Conservation (phyloP, 2,113 vertebrate genomes). For the Myotis brandtii region DNA sequence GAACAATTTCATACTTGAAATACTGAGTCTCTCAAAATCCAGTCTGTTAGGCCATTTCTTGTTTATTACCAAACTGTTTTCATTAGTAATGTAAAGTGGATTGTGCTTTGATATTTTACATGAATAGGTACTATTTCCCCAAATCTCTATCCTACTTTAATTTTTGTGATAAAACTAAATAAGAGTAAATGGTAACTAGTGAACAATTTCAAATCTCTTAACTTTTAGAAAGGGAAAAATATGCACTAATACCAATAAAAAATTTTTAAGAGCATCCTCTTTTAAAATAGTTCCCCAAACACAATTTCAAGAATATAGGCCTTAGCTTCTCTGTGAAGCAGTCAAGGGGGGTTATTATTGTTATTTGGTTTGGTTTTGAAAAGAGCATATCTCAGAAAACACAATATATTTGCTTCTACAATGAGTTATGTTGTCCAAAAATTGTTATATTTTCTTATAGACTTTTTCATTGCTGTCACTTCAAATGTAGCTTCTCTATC, state of each 20-base stretch:
- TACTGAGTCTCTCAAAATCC: background rate
- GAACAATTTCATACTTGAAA: too few relatives aligned
- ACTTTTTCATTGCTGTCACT: background rate
- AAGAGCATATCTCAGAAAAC: background rate
- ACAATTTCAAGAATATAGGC: background rate
- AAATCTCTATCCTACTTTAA: background rate
- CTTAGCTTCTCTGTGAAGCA: background rate
- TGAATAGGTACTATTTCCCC: background rate
- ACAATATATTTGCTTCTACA: background rate
- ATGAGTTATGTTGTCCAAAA: background rate
- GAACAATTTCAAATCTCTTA: conserved; percentile 21
- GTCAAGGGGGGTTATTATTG: background rate
- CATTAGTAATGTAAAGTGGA: background rate
- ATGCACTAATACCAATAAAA: background rate
- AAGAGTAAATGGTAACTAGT: background rate
- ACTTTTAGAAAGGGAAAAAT: background rate
- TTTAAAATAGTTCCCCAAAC: background rate
- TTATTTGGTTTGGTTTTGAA: background rate
- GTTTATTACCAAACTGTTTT: background rate
- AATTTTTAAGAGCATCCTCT: background rate
- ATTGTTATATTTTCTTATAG: background rate
- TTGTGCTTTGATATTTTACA: background rate
- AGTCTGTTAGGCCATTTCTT: background rate
- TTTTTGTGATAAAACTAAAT: conserved; percentile 38
- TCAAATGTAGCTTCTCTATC: conserved; percentile 41